Base-by-base conservation (phyloP, 2,888 invertebrate species). In the Drosophila ezoana region DNA sequence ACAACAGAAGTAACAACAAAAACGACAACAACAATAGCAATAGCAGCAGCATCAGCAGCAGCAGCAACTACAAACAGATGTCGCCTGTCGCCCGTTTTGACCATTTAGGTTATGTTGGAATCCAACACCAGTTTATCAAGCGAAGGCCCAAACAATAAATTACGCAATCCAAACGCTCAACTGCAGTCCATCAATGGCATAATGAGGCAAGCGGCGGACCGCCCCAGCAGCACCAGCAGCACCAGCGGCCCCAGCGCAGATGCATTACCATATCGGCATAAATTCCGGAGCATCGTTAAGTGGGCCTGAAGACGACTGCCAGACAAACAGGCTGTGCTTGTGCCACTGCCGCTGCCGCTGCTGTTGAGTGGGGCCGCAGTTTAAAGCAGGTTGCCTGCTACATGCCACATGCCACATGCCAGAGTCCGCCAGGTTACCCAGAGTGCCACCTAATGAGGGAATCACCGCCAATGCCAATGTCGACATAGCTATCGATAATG, bases 281-380 rank as follows among this genome's bases (percentile, higher is more conserved):
- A 90, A 90, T 90, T 90, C 90, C 88, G 87, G 90, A 86, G 81
- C 90, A 89, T 89, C 89, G 90, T 90, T 89, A 89, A 90, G 89
- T 86, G 89, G 81, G 86, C 74, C 70, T 53, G 54, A 54, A 57
- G 77, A 76, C 57, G 77, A 72, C 62, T 61, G 60, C 61, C 72
- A 72, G 73, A 74, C 76, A 76, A 88, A 82, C 82, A 72, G 74
- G 76, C 71, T 71, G 61, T 56, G 48, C 59, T 44, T 33, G 16
- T 33, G 60, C 62, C 28, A 35, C 63, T 53, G 68, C 53, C 57
- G 65, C 49, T 56, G 71, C 58, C 49, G 56, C 58, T 47, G 69
- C 60, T 58, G 62, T 51, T 47, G 64, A 49, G 33, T 62, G 47
- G 28, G 28, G 64, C 64, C 53, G 78, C 56, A 23, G 60, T 49